phyloP scores from a whole-genome alignment of 2,113 vertebrate species.

The Labeo rohita region DNA sequence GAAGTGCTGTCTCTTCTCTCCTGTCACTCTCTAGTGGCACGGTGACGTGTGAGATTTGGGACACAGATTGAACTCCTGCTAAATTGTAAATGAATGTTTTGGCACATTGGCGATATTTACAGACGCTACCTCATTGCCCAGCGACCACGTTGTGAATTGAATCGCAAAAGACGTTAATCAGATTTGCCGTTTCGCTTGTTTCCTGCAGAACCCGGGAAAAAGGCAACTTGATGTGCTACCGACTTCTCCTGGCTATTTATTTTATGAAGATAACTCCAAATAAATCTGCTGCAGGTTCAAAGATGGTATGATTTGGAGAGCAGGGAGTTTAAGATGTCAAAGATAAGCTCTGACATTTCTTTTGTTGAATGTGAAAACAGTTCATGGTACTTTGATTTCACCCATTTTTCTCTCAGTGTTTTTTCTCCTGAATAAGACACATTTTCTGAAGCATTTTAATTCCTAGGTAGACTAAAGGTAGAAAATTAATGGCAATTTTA shows the following conservation, averaged over 20 bases:
- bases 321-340: slow-evolving; percentile 35
- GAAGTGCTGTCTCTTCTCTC: slow-evolving; percentile 26
- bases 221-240: neutral
- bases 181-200: slow-evolving; percentile 46
- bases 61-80: slow-evolving; percentile 43
- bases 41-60: slow-evolving; percentile 20
- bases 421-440: neutral
- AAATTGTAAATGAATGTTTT: slow-evolving; percentile 48
- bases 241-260: slow-evolving; percentile 33
- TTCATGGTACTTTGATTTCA: slow-evolving; percentile 12
- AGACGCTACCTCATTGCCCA: slow-evolving; percentile 35
- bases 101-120: slow-evolving; percentile 38
- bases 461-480: neutral
- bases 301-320: slow-evolving; percentile 43
- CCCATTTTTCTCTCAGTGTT: neutral
- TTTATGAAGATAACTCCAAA: slow-evolving; percentile 26
- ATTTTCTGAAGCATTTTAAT: neutral
- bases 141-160: slow-evolving; percentile 23
- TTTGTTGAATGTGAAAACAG: neutral
- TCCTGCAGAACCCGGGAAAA: slow-evolving; percentile 29
- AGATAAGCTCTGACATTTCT: slow-evolving; percentile 33
- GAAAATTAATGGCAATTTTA: neutral
- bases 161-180: slow-evolving; percentile 46
- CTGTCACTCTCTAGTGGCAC: slow-evolving; percentile 44
- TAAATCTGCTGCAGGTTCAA: slow-evolving; percentile 38